phyloP scores from a whole-genome alignment of 2,113 vertebrate species.

The Microtus pennsylvanicus region DNA sequence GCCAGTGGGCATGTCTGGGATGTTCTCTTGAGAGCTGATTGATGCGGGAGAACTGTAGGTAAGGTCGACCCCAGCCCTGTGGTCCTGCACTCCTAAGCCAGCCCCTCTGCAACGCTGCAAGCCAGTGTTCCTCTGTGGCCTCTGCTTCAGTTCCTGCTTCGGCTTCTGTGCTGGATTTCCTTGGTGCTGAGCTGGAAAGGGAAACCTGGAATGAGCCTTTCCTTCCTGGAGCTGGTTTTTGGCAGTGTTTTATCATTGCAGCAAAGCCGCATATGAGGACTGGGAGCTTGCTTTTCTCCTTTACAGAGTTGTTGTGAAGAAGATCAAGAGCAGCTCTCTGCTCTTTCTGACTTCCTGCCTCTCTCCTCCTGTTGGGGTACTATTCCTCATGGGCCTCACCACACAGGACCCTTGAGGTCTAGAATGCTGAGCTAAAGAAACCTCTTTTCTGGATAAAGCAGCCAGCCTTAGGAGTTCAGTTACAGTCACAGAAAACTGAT shows the following conservation, averaged over 20 bases:
- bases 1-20: background rate
- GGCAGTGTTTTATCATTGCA: background rate
- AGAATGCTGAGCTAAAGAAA: background rate
- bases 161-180: background rate
- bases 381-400: background rate
- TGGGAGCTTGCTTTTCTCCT: background rate
- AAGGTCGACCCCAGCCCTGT: background rate
- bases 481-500: background rate
- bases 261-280: background rate
- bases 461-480: background rate
- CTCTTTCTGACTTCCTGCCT: no score
- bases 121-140: background rate
- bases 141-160: background rate
- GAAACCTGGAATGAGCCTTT: no score
- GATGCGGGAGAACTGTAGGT: background rate
- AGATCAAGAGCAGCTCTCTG: accelerated
- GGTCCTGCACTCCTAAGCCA: background rate
- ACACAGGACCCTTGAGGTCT: background rate
- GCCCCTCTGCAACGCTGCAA: no score
- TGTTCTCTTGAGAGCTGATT: background rate
- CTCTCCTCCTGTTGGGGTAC: background rate
- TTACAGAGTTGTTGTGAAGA: background rate
- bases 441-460: background rate
- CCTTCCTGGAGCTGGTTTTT: background rate
- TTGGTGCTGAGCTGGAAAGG: background rate